These are phyloP conservation scores for Micromesistius poutassou DNA, from an alignment of 2,797 vertebrate species.

Conservation along the genomic window DNA sequence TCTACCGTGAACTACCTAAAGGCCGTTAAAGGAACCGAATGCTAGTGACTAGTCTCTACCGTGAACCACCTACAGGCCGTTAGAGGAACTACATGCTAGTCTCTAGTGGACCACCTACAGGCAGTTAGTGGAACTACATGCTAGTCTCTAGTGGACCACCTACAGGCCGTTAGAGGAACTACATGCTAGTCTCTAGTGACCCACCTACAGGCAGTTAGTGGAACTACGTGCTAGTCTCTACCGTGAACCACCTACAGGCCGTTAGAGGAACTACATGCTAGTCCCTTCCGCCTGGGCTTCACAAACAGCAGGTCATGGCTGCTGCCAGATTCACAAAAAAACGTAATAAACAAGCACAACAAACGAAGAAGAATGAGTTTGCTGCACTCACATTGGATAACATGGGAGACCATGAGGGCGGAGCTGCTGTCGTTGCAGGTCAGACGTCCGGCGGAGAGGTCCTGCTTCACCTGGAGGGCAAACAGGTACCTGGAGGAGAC, in stretches of 20 bases:
- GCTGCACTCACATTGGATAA: slow-evolving; percentile 88
- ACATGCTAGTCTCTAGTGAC: not conserved
- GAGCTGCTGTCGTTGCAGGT: slow-evolving; percentile 91
- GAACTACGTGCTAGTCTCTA: not conserved
- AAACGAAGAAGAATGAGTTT: not conserved
- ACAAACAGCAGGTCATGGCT: too few relatives aligned
- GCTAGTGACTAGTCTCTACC: too few relatives aligned
- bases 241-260: not conserved
- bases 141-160: too few relatives aligned
- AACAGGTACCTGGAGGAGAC: slow-evolving; percentile 88
- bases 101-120: not conserved
- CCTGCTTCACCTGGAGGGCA: slow-evolving; percentile 95
- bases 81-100: not conserved
- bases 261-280: not conserved
- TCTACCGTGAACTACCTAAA: not conserved
- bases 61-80: not conserved
- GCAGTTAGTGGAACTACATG: too few relatives aligned
- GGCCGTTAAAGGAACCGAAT: too few relatives aligned
- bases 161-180: not conserved
- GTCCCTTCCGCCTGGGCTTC: not conserved
- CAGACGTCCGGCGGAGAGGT: slow-evolving; percentile 85
- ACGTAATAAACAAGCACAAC: too few relatives aligned
- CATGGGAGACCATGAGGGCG: slow-evolving; percentile 91
- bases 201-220: not conserved
- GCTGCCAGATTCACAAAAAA: too few relatives aligned